Base-by-base conservation (phyloP, 2,113 vertebrate species). In the Mustela nigripes region DNA sequence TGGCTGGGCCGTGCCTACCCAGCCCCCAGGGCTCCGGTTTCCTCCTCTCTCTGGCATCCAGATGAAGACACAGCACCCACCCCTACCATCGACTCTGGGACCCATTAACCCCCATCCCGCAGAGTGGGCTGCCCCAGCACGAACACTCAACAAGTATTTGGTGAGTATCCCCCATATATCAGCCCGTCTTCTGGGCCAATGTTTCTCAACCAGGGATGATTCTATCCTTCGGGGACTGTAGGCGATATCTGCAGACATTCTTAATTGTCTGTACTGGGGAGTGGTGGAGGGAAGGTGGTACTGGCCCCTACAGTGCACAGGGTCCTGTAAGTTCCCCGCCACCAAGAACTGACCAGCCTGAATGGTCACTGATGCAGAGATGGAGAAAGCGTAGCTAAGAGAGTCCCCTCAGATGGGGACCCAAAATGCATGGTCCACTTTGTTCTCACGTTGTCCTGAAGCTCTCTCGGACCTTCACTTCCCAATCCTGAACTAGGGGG, bases 1-100 rank as follows among this genome's bases (percentile, higher is more conserved):
- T 3, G 53, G 26, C 82, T 56, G 2, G 76, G 16, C 22, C 0
- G 4, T 3, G 8, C 56, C n/a, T 6, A 1, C 26, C 48, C 28
- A 56, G 48, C 62, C 58, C 7, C 67, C 8, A 1, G 50, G 48
- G 45, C 31, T 71, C 82, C 8, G 6, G 19, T 16, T 1, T 50
- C 63, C 42, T 67, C 39, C 11, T 28, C 11, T 4, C 48, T 21
- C 1, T 4, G 71, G 19, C 31, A 56, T 69, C 50, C 39, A 33
- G 89, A 48, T 42, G 33, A 21, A 19, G 2, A 56, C 0, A 1
- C 22, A 42, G 31, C 31, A 22, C 22, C 62, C 42, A 42, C 4
- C 67, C 33, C 80, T 24, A 53, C 45, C 56, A 42, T 45, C 5
- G 0, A 21, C 39, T 24, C 85, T 74, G 65, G 83, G 63, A 24